phyloP scores from a whole-genome alignment of 2,888 invertebrate species.

The Lochmaea crataegi region DNA sequence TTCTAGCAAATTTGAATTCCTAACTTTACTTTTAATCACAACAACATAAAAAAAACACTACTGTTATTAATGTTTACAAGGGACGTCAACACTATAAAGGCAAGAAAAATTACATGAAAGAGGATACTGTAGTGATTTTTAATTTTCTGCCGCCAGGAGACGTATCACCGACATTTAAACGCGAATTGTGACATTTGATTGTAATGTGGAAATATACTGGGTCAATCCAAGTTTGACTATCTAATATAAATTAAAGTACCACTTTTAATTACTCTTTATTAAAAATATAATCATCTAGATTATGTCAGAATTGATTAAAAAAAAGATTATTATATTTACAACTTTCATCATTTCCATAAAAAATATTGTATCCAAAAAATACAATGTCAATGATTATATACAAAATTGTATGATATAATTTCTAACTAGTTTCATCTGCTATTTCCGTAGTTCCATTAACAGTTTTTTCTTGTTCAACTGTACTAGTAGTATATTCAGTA shows the following conservation, averaged over 20 bases:
- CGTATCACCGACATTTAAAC: no score
- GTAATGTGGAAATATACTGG: no score
- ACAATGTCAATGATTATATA: slow-evolving; percentile 4
- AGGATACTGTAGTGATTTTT: no score
- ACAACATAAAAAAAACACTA: no score
- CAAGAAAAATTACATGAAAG: no score
- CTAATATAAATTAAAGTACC: not conserved
- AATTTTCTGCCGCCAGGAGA: no score
- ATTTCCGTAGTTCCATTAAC: slow-evolving; percentile 27
- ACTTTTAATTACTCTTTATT: slow-evolving; percentile 6
- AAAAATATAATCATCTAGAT: slow-evolving; percentile 10
- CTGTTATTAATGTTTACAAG: no score
- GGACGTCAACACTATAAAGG: no score
- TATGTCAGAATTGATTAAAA: not conserved
- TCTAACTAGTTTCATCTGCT: slow-evolving; percentile 29
- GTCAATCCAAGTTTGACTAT: no score
- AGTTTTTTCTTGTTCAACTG: slow-evolving; percentile 39
- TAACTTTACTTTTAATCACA: no score
- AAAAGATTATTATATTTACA: slow-evolving; percentile 3
- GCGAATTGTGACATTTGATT: no score
- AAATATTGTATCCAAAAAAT: slow-evolving; percentile 1
- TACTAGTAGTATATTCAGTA: slow-evolving; percentile 43
- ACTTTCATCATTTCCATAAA: not conserved
- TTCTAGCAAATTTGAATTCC: no score
- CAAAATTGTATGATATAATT: slow-evolving; percentile 2